Conservation (phyloP, 2,113 vertebrate genomes). For the Megaceryle maxima region DNA sequence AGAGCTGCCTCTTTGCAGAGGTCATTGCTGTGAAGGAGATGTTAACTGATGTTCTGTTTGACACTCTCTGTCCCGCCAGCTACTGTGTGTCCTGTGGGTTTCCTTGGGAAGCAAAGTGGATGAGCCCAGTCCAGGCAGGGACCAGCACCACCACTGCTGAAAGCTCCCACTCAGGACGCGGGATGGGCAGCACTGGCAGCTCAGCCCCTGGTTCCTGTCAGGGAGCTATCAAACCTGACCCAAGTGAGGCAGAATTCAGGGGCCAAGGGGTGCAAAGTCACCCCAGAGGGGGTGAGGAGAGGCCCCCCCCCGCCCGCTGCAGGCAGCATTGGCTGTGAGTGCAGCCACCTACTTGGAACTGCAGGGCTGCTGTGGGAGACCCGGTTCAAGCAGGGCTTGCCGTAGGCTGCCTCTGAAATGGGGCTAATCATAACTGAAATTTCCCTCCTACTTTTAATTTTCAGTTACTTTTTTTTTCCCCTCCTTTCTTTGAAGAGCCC, state of each 20-base stretch:
- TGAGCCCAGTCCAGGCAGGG: fast-evolving
- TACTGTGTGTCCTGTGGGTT: background rate
- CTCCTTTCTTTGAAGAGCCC: background rate
- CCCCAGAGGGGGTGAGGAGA: background rate
- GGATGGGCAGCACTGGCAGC: background rate
- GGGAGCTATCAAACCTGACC: background rate
- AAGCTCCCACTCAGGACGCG: background rate
- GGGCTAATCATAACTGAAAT: background rate
- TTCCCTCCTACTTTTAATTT: background rate
- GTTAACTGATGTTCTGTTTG: background rate
- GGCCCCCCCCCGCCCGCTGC: too few species aligned
- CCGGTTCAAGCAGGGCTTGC: fast-evolving
- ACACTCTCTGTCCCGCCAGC: background rate
- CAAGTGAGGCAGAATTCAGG: background rate
- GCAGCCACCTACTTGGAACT: background rate
- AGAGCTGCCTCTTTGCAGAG: background rate
- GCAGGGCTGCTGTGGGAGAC: background rate
- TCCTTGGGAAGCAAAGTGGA: background rate
- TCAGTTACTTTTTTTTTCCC: background rate
- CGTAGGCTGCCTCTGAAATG: background rate
- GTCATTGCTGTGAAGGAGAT: background rate
- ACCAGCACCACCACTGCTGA: fast-evolving
- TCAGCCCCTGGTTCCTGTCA: background rate
- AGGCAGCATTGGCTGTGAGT: background rate
- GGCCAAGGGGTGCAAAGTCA: background rate